A percentile compares a stretch with the other conserved stretches of the same genome.
These are phyloP conservation scores for Steatornis caripensis DNA, from an alignment of 2,113 vertebrate genomes.

Conservation along the genomic window DNA sequence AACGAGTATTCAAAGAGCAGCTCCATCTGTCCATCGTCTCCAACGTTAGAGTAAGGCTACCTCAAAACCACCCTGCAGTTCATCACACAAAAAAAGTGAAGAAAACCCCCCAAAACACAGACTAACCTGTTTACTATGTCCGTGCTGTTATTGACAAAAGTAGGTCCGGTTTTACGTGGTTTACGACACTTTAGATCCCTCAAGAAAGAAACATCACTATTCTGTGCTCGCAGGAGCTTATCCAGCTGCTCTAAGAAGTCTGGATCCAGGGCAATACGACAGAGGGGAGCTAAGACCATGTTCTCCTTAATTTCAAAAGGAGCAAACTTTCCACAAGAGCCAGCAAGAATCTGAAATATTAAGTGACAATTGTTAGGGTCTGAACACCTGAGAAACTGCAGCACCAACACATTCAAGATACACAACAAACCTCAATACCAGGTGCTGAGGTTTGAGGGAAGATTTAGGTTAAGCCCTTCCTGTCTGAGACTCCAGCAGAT, in stretches of 20 bases:
- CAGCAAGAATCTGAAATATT: constrained; percentile 83
- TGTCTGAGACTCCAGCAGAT: background rate
- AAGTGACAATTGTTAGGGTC: background rate
- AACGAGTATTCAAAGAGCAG: background rate
- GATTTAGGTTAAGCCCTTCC: background rate
- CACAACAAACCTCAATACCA: background rate
- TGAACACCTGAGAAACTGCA: background rate
- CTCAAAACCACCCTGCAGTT: background rate
- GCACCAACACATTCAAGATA: background rate
- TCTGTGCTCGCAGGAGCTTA: constrained; percentile 74
- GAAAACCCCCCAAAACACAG: accelerated
- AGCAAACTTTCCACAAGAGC: constrained; percentile 95
- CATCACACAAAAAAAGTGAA: accelerated
- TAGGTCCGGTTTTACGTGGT: constrained; percentile 79
- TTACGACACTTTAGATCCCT: constrained; percentile 78
- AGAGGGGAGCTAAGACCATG: constrained; percentile 88
- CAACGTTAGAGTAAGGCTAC: accelerated
- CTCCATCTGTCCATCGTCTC: background rate
- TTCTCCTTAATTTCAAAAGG: constrained; percentile 97
- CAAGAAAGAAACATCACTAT: constrained; percentile 63
- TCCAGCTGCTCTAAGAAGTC: constrained; percentile 81
- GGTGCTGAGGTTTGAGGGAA: background rate
- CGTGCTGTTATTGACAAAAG: constrained; percentile 8
- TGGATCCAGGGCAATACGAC: constrained; percentile 78
- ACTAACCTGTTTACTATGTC: constrained; percentile 66